Percentiles rank a stretch among this genome's conserved stretches.
These are phyloP conservation scores for Drosophila grimshawi DNA, from an alignment of 1,140 invertebrate species.

Conservation along the genomic window DNA sequence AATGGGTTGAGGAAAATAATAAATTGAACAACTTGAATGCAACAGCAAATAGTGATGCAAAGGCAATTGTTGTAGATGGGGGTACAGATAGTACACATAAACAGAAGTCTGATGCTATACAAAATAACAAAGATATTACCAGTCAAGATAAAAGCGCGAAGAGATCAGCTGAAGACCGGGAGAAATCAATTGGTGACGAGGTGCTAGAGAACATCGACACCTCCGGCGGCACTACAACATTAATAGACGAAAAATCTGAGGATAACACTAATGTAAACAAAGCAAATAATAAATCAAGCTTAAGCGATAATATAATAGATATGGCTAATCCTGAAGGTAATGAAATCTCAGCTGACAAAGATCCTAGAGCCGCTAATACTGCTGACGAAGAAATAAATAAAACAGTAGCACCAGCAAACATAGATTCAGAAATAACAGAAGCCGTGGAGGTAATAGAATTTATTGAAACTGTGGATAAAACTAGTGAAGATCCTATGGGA, in stretches of 20 bases:
- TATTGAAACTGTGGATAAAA: background rate
- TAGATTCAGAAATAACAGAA: background rate
- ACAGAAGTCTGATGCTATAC: background rate
- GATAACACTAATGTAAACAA: background rate
- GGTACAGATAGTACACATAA: background rate
- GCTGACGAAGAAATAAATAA: background rate
- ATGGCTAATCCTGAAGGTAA: background rate
- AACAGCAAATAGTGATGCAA: background rate
- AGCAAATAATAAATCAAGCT: background rate
- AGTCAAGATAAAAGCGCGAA: background rate
- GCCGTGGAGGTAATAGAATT: background rate
- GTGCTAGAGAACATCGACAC: background rate
- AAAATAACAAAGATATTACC: slow-evolving; percentile 3
- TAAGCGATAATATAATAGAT: background rate
- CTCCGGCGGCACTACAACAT: background rate
- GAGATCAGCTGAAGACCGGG: background rate
- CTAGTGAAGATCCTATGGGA: background rate
- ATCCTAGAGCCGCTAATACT: background rate
- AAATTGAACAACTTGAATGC: background rate
- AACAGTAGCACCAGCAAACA: background rate
- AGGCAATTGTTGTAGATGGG: background rate
- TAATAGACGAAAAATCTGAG: background rate
- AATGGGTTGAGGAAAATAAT: slow-evolving; percentile 36
- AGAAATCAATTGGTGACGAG: background rate
- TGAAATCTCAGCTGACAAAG: background rate